Percentiles rank a stretch among this genome's conserved stretches.
Conservation (phyloP, 2,888 invertebrate genomes). For the Zaprionus obscuricornis region DNA sequence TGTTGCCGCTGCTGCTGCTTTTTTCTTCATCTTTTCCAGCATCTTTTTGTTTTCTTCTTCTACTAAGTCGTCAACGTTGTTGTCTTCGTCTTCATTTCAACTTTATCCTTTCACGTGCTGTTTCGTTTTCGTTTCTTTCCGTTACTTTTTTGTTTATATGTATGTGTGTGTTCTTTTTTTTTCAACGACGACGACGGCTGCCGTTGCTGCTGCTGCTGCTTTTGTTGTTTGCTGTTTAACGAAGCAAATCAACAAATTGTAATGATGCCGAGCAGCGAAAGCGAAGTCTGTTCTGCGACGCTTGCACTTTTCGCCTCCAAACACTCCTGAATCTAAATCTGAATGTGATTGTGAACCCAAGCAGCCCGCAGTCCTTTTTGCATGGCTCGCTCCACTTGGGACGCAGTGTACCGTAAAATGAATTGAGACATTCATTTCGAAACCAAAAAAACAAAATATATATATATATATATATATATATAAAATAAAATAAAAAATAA, state of each 20-base stretch:
- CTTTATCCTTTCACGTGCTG: conserved; percentile 64
- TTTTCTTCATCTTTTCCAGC: not conserved
- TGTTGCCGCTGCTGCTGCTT: conserved; percentile 1
- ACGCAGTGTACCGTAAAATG: conserved; percentile 75
- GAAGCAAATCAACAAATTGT: conserved; percentile 79
- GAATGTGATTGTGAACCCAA: conserved; percentile 36
- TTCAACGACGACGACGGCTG: not conserved
- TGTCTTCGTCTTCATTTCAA: conserved; percentile 45
- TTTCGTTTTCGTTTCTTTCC: conserved; percentile 34
- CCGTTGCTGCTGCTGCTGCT: conserved; percentile 1
- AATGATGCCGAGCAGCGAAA: conserved; percentile 62
- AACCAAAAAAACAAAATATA: conserved; percentile 31
- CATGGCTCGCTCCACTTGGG: conserved; percentile 73
- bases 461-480: too few relatives aligned
- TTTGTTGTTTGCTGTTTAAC: conserved; percentile 76
- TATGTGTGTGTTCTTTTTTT: conserved; percentile 3
- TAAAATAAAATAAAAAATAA: too few relatives aligned
- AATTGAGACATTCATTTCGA: conserved; percentile 74
- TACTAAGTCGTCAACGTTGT: conserved; percentile 44
- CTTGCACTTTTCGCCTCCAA: conserved; percentile 66
- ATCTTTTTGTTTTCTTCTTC: not conserved
- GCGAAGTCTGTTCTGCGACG: conserved; percentile 60
- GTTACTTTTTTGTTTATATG: conserved; percentile 9
- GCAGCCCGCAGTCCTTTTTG: conserved; percentile 63
- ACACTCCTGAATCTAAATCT: not conserved